These are phyloP conservation scores for Simalia tracyae DNA, from an alignment of 2,797 vertebrate genomes.

Conservation along the genomic window DNA sequence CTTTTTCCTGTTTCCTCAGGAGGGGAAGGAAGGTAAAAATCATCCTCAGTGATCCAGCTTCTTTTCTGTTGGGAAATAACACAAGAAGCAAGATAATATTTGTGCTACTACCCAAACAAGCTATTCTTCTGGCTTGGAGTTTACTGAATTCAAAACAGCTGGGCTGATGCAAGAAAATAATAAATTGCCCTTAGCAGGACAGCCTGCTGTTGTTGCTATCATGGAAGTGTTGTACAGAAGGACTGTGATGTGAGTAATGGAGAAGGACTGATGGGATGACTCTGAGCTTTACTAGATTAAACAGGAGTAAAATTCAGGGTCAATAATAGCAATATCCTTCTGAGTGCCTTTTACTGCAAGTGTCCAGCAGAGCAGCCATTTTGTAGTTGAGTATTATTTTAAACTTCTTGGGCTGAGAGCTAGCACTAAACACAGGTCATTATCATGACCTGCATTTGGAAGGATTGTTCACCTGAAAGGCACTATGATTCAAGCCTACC, in stretches of 20 bases:
- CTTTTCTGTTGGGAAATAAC: conserved; percentile 73
- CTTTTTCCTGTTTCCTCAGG: conserved; percentile 30
- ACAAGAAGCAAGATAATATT: background rate
- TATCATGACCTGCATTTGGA: background rate
- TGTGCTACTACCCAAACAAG: background rate
- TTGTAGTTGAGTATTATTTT: background rate
- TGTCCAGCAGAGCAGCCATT: background rate
- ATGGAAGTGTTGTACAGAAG: background rate
- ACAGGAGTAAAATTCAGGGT: background rate
- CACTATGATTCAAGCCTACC: background rate
- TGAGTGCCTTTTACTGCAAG: background rate
- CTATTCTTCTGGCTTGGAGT: background rate
- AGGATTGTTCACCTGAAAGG: background rate
- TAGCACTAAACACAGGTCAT: background rate
- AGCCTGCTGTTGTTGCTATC: background rate
- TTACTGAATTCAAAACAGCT: background rate
- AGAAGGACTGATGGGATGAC: background rate
- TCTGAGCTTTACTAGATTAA: background rate
- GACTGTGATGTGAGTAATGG: background rate
- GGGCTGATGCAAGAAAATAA: background rate
- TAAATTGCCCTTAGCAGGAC: background rate
- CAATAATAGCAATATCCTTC: background rate
- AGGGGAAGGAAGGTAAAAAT: conserved; percentile 84
- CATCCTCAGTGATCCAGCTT: conserved; percentile 95
- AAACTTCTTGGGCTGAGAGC: background rate